Percentiles rank a stretch among this genome's conserved stretches.
Conservation (phyloP, 2,797 vertebrate species). For the Melanotaenia parkinsoni region DNA sequence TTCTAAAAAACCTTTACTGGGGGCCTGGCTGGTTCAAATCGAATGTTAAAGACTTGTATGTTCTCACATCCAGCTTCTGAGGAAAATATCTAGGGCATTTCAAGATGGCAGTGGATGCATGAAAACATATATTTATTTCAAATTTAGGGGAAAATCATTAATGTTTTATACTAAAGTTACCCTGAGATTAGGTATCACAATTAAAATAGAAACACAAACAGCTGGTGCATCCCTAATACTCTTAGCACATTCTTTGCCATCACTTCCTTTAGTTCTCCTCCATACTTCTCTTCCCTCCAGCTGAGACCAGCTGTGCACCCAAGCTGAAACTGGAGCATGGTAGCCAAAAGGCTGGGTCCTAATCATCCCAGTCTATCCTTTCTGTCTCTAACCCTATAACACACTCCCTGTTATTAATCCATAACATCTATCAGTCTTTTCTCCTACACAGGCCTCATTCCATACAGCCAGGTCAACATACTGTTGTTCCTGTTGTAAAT, state of each 20-base stretch:
- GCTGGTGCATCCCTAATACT: background rate
- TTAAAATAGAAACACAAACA: background rate
- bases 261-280: conserved; percentile 17
- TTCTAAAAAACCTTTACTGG: too few relatives aligned
- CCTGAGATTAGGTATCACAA: background rate
- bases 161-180: background rate
- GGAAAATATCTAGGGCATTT: too few relatives aligned
- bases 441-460: conserved; percentile 47
- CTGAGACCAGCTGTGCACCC: conserved; percentile 39
- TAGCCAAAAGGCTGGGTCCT: conserved; percentile 37
- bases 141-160: too few relatives aligned
- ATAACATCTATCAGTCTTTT: conserved; percentile 22
- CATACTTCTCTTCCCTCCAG: conserved; percentile 21
- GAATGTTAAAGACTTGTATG: too few relatives aligned
- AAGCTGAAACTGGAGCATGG: conserved; percentile 20
- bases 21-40: too few relatives aligned
- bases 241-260: background rate
- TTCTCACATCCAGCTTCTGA: too few relatives aligned
- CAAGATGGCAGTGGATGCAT: too few relatives aligned
- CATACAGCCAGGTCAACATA: conserved; percentile 32
- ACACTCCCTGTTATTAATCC: conserved; percentile 46
- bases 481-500: conserved; percentile 51
- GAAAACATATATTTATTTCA: too few relatives aligned
- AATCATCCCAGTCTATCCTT: conserved; percentile 26
- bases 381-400: conserved; percentile 30